phyloP scores from a whole-genome alignment of 2,797 vertebrate genomes.

The Hemitrygon akajei region DNA sequence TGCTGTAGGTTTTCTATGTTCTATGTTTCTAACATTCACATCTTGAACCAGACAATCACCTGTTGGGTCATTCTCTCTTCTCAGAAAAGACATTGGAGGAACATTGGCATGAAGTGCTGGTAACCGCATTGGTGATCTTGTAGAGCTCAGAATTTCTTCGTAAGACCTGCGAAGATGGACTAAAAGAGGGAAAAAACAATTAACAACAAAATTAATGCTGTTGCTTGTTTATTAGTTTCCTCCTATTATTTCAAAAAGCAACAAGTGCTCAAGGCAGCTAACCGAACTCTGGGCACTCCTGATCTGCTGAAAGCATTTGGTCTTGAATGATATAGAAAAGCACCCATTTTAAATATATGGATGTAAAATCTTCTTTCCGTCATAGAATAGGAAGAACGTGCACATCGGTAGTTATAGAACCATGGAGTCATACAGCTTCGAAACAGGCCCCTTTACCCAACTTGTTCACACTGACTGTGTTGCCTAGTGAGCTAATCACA shows the following conservation, averaged over 20 bases:
- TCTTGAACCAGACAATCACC: background rate
- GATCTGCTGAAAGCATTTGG: background rate
- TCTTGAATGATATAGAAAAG: background rate
- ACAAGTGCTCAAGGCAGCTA: background rate
- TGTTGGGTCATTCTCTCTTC: background rate
- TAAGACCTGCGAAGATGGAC: conserved; percentile 24
- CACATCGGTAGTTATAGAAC: background rate
- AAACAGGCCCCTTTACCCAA: too few relatives aligned
- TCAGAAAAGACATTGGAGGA: background rate
- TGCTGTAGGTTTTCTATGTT: too few relatives aligned
- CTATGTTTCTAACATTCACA: background rate
- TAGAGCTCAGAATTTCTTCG: conserved; percentile 29
- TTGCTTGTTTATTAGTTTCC: background rate
- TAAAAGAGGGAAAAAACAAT: background rate
- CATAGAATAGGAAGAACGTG: background rate
- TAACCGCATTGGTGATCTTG: background rate
- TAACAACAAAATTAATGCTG: background rate
- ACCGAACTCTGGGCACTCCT: background rate
- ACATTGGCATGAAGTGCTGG: background rate
- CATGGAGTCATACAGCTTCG: too few relatives aligned
- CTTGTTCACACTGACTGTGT: too few relatives aligned
- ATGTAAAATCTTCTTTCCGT: background rate
- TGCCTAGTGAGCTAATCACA: too few relatives aligned
- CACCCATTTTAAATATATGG: too few relatives aligned
- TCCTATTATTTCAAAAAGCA: background rate